Conservation (phyloP, 2,888 invertebrate species). For the Sinelater perroti region DNA sequence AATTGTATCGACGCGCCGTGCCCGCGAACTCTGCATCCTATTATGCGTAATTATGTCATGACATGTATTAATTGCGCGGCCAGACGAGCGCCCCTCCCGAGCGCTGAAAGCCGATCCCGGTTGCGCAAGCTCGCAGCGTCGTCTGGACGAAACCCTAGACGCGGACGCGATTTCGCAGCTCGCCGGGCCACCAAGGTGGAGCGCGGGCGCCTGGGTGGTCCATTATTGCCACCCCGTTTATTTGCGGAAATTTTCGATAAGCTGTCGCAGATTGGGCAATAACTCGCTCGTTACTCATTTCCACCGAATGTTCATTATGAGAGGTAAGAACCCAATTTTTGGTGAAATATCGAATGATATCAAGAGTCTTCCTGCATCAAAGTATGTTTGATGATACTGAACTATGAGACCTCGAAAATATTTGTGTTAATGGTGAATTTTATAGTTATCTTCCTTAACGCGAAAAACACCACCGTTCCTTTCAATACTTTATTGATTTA, state of each 20-base stretch:
- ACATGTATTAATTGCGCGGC: constrained; percentile 8
- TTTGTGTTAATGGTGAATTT: no score
- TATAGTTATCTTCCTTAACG: no score
- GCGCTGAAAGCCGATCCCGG: constrained; percentile 19
- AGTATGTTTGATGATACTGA: no score
- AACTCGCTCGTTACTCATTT: no score
- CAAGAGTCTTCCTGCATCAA: no score
- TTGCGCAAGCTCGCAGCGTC: constrained; percentile 17
- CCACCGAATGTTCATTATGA: no score
- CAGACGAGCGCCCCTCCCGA: neutral
- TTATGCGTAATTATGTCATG: constrained; percentile 11
- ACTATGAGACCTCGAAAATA: no score
- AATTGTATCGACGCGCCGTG: constrained; percentile 13
- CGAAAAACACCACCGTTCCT: no score
- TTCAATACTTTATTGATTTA: no score
- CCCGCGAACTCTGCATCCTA: constrained; percentile 5
- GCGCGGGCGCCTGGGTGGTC: constrained; percentile 28
- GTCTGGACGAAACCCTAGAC: constrained; percentile 26
- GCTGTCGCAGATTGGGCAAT: no score
- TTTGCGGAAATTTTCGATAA: constrained; percentile 3
- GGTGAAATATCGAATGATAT: no score
- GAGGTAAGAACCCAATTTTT: no score
- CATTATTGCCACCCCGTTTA: constrained; percentile 21
- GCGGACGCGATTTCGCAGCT: constrained; percentile 23
- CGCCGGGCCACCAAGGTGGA: constrained; percentile 31